Conservation (phyloP, 2,113 vertebrate genomes). For the Triplophysa rosa region DNA sequence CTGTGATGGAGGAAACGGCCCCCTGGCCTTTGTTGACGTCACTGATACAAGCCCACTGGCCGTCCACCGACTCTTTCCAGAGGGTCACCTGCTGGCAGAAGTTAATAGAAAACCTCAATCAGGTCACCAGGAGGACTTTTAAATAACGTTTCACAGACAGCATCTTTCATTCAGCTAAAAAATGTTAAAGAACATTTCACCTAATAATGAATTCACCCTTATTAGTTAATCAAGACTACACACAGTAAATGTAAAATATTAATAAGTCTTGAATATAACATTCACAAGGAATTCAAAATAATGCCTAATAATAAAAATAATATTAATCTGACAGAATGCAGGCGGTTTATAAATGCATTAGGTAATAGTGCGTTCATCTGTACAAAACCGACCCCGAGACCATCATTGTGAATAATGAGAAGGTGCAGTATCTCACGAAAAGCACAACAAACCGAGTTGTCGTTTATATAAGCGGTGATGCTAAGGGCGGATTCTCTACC, state of each 20-base stretch:
- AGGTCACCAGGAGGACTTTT: background rate
- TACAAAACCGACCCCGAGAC: background rate
- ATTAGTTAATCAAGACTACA: background rate
- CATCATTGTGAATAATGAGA: constrained; percentile 19
- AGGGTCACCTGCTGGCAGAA: constrained; percentile 82
- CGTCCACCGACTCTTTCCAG: constrained; percentile 96
- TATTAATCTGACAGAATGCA: constrained; percentile 4
- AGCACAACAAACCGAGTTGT: constrained; percentile 5
- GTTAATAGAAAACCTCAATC: background rate
- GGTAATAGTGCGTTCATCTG: constrained; percentile 24
- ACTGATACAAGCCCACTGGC: constrained; percentile 95
- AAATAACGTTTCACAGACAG: background rate
- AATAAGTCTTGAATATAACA: background rate
- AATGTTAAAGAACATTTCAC: too few species aligned
- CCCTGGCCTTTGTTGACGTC: constrained; percentile 97
- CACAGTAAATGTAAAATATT: background rate
- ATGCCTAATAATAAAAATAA: too few species aligned
- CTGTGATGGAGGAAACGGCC: constrained; percentile 82
- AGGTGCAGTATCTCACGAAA: background rate
- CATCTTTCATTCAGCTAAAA: background rate
- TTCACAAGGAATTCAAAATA: background rate
- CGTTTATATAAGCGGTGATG: background rate
- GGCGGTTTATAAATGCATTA: constrained; percentile 2
- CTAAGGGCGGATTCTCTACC: background rate
- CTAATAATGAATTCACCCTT: too few species aligned